Base-by-base conservation (phyloP, 2,113 vertebrate species). In the Glaucomys volans region DNA sequence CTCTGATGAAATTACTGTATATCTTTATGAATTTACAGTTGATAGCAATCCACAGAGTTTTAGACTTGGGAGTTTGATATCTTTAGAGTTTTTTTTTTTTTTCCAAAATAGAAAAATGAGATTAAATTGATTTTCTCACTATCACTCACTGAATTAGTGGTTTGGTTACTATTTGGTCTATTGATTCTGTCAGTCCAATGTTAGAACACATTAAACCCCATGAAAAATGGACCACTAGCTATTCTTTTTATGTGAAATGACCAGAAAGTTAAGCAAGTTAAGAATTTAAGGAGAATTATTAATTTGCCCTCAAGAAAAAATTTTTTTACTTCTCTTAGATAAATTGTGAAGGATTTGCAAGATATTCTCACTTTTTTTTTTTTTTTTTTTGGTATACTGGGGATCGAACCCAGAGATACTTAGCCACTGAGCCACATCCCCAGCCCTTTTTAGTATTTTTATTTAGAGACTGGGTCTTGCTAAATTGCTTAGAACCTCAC, bases 71-170 rank as follows among this genome's bases (percentile, higher is more conserved):
- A 84, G 4, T 76, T 95, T 87, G 30, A 6, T 44, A 47, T 40
- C 30, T 90, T 95, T 44, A 85, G 24, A 90, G 64, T 91, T 88
- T 5, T n/a, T 87, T 17, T 90, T 37, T 10, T 50, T 87, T 91
- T 96, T 86, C 22, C 5, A 30, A 91, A 88, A 83, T 30, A 54
- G 32, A 94, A 91, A 91, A 77, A 85, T 77, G 20, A 91, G 4
- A 8, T 79, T 69, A 59, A 85, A 47, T 18, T 79, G 42, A 67
- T 69, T 52, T 91, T 32, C 18, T 66, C 9, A 35, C 42, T n/a
- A 35, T 66, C 12, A 57, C 4, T 1, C 8, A 35, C 18, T 79
- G 37, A 93, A 10, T 86, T 76, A 74, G 42, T 89, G 54, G 14
- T 7, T 57, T 69, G 20, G 11, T 64, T 28, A 44, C 13, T 71